Evolutionary conservation across 2,888 invertebrate genomes (phyloP).

Genomic region (Blomia tropicalis): DNA sequence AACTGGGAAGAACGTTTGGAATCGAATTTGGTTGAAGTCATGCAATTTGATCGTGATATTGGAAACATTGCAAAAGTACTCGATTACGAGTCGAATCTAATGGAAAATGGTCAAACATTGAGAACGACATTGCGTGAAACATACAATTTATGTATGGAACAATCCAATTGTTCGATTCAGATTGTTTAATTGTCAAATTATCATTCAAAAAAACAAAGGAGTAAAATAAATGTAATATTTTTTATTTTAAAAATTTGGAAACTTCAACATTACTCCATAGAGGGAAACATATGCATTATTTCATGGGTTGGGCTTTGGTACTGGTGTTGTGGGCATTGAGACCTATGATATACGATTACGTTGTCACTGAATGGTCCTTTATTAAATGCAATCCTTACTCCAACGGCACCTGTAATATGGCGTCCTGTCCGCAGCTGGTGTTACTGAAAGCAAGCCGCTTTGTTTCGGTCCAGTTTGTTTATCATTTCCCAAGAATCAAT

Average conservation of each 20-base stretch:
- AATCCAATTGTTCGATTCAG: neutral
- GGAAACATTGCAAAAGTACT: neutral
- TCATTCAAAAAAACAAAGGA: too few species aligned
- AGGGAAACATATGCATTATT: too few species aligned
- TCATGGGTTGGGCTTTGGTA: too few species aligned
- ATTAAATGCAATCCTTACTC: too few species aligned
- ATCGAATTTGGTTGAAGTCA: neutral
- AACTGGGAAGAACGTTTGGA: slow-evolving; percentile 2
- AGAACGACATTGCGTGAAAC: neutral
- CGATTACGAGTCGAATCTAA: neutral
- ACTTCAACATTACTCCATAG: too few species aligned
- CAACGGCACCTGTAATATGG: neutral
- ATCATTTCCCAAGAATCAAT: neutral
- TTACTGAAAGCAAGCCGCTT: neutral
- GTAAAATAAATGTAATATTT: too few species aligned
- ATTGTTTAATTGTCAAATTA: neutral
- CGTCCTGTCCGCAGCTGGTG: neutral
- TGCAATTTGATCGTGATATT: slow-evolving; percentile 8
- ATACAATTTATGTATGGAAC: neutral
- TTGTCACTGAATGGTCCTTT: too few species aligned
- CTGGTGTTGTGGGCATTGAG: too few species aligned
- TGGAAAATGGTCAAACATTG: neutral
- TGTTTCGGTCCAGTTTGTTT: neutral
- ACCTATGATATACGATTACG: too few species aligned
- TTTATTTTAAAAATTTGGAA: too few species aligned